These are phyloP conservation scores for Mesorhabditis sp. DNA, from an alignment of 2,888 invertebrate species.

Conservation along the genomic window DNA sequence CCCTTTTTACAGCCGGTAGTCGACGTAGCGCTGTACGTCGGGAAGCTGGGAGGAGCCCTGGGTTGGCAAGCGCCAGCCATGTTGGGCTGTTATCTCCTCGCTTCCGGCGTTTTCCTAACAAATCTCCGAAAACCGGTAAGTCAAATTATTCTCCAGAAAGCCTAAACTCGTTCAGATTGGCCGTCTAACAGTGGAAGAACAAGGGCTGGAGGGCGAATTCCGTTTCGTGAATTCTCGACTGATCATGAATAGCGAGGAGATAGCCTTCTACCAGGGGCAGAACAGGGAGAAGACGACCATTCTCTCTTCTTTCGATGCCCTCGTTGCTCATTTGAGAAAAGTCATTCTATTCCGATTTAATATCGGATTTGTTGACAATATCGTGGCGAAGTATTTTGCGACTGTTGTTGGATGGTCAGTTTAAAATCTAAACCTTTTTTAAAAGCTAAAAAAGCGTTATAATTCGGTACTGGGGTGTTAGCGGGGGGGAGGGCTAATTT, in stretches of 20 bases:
- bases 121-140: slow-evolving; percentile 44
- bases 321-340: slow-evolving; percentile 63
- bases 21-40: slow-evolving; percentile 89
- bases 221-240: slow-evolving; percentile 91
- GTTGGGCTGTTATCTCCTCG: slow-evolving; percentile 79
- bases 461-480: no score
- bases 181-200: slow-evolving; percentile 84
- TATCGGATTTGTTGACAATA: slow-evolving; percentile 92
- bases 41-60: slow-evolving; percentile 78
- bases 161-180: slow-evolving; percentile 61
- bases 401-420: slow-evolving; percentile 84
- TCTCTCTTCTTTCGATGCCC: slow-evolving; percentile 80
- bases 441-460: no score
- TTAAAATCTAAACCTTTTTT: no score
- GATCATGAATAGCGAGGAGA: slow-evolving; percentile 94
- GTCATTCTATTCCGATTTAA: slow-evolving; percentile 50
- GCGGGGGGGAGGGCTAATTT: no score
- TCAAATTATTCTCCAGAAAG: not conserved
- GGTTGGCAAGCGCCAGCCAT: slow-evolving; percentile 81
- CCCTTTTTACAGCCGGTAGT: slow-evolving; percentile 69
- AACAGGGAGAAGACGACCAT: slow-evolving; percentile 79
- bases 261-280: slow-evolving; percentile 67
- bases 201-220: slow-evolving; percentile 96
- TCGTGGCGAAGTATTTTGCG: slow-evolving; percentile 91
- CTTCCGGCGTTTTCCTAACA: slow-evolving; percentile 82